Percentiles rank a stretch among this genome's conserved stretches.
These are phyloP conservation scores for Piscicola geometra DNA, from an alignment of 2,888 invertebrate species.

Conservation along the genomic window DNA sequence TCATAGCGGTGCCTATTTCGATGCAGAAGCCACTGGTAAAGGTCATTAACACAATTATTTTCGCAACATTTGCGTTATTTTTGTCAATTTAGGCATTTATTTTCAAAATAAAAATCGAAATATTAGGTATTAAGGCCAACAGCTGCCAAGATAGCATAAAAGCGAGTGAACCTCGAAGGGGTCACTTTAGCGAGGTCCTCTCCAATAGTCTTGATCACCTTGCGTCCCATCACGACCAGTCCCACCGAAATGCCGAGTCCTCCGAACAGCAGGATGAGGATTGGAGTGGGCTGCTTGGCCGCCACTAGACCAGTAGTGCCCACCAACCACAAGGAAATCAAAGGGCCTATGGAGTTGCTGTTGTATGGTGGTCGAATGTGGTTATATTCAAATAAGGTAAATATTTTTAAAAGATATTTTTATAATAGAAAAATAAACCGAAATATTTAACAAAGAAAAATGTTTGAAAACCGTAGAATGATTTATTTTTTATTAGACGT, in stretches of 20 bases:
- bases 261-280: conserved; percentile 85
- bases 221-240: conserved; percentile 89
- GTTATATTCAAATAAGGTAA: too few relatives aligned
- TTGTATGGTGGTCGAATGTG: too few relatives aligned
- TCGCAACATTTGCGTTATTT: too few relatives aligned
- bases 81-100: too few relatives aligned
- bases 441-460: too few relatives aligned
- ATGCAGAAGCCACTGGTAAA: conserved; percentile 75
- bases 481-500: too few relatives aligned
- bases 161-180: conserved; percentile 75
- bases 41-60: conserved; percentile 4
- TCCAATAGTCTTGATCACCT: conserved; percentile 93
- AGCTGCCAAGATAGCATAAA: conserved; percentile 7
- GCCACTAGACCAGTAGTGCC: conserved; percentile 61
- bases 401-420: too few relatives aligned
- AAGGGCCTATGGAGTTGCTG: conserved; percentile 94
- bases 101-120: too few relatives aligned
- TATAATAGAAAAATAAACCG: too few relatives aligned
- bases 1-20: conserved; percentile 91
- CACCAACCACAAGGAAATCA: conserved; percentile 77
- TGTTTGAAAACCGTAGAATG: too few relatives aligned
- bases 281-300: conserved; percentile 73
- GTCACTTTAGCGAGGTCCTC: conserved; percentile 94
- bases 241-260: conserved; percentile 92
- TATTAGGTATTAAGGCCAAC: too few relatives aligned